These are phyloP conservation scores for Apodemia duryi DNA, from an alignment of 2,888 invertebrate species.

Conservation along the genomic window DNA sequence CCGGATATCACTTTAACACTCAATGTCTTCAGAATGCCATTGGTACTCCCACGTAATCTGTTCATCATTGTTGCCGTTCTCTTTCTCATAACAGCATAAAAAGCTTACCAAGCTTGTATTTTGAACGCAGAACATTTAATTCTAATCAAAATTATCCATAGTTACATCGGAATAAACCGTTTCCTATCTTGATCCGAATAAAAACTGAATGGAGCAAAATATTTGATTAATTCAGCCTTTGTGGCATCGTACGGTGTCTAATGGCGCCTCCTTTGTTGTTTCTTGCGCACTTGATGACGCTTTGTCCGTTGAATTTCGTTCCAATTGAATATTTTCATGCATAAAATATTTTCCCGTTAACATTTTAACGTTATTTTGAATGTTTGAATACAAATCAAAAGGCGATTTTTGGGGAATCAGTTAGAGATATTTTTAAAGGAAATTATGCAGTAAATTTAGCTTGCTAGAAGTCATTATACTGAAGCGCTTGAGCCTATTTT, in stretches of 20 bases:
- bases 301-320: slow-evolving; percentile 13
- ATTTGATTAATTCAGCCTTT: slow-evolving; percentile 19
- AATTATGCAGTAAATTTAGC: not conserved
- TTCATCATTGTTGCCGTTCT: no score
- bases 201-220: slow-evolving; percentile 18
- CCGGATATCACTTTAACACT: no score
- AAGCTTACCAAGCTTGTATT: no score
- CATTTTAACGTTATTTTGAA: slow-evolving; percentile 6
- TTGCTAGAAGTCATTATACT: no score
- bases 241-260: slow-evolving; percentile 9
- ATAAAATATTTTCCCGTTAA: slow-evolving; percentile 15
- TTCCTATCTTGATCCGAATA: slow-evolving; percentile 11
- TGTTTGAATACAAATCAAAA: slow-evolving; percentile 6
- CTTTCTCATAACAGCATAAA: no score
- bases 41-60: no score
- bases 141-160: not conserved
- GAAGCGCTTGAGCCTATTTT: no score
- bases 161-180: slow-evolving; percentile 14
- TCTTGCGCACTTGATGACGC: slow-evolving; percentile 14
- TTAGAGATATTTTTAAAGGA: not conserved
- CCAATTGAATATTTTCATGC: slow-evolving; percentile 17
- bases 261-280: slow-evolving; percentile 14
- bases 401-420: not conserved
- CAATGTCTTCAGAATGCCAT: no score
- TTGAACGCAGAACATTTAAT: no score